Evolutionary conservation across 2,888 invertebrate genomes (phyloP).

Genomic region (Hypsopygia costalis): DNA sequence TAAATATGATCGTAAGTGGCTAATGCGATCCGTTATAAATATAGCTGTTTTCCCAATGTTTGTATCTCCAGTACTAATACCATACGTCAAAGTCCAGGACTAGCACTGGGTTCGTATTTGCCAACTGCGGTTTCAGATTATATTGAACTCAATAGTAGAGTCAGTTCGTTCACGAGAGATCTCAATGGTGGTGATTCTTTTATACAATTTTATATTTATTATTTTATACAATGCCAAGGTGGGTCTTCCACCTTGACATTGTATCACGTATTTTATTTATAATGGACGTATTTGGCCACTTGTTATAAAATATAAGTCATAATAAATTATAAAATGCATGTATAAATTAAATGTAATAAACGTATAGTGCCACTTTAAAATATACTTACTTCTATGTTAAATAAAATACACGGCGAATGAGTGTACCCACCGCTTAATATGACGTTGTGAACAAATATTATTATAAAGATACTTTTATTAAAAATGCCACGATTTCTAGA

Average conservation of each 20-base stretch:
- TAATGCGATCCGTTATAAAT: background rate
- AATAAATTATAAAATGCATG: slow-evolving; percentile 16
- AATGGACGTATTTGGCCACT: slow-evolving; percentile 13
- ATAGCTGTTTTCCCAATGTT: too few species aligned
- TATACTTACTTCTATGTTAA: slow-evolving; percentile 20
- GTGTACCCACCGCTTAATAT: slow-evolving; percentile 36
- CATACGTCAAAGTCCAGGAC: too few species aligned
- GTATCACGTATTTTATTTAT: too few species aligned
- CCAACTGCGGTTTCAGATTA: background rate
- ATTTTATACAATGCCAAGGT: too few species aligned
- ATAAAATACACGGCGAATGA: slow-evolving; percentile 16
- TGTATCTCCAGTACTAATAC: too few species aligned
- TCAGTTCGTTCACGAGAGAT: too few species aligned
- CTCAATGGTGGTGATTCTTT: too few species aligned
- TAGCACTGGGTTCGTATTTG: too few species aligned
- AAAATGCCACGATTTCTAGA: slow-evolving; percentile 6
- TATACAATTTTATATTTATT: too few species aligned
- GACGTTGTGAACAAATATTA: slow-evolving; percentile 33
- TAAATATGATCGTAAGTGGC: slow-evolving; percentile 14
- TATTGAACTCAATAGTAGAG: too few species aligned
- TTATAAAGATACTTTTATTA: slow-evolving; percentile 20
- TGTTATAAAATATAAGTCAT: slow-evolving; percentile 11
- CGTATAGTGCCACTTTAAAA: slow-evolving; percentile 23
- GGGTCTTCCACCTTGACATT: too few species aligned
- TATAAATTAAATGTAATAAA: slow-evolving; percentile 16